Conservation (phyloP, 1,140 invertebrate species). For the Drosophila orena region DNA sequence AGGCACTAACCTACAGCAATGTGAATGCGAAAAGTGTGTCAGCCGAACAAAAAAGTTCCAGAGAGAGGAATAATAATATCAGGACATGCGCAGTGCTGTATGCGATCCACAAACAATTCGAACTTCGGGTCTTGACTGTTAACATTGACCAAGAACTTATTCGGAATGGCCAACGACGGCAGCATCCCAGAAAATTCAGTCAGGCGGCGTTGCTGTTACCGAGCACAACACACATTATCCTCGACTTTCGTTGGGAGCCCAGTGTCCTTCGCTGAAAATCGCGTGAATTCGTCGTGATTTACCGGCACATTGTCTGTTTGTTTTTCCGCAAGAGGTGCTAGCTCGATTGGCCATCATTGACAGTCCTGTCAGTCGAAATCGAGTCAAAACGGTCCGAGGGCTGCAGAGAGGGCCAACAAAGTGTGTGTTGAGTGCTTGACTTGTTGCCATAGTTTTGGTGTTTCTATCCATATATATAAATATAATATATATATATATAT, state of each 20-base stretch:
- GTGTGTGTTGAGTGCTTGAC: slow-evolving; percentile 41
- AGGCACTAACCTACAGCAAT: slow-evolving; percentile 79
- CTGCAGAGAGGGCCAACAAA: not conserved
- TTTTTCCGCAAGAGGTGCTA: slow-evolving; percentile 37
- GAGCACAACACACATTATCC: slow-evolving; percentile 69
- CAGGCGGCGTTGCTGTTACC: slow-evolving; percentile 78
- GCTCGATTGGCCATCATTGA: slow-evolving; percentile 55
- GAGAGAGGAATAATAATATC: not conserved
- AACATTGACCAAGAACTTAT: slow-evolving; percentile 77
- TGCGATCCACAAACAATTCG: slow-evolving; percentile 75
- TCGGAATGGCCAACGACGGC: slow-evolving; percentile 18
- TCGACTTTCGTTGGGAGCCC: slow-evolving; percentile 3
- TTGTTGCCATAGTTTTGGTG: slow-evolving; percentile 41
- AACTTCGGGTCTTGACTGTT: slow-evolving; percentile 48
- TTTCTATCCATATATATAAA: not conserved
- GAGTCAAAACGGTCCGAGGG: slow-evolving; percentile 6
- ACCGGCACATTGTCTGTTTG: slow-evolving; percentile 45
- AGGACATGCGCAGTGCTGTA: slow-evolving; percentile 46
- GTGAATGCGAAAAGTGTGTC: slow-evolving; percentile 63
- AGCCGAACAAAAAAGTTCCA: slow-evolving; percentile 41
- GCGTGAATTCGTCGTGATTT: slow-evolving; percentile 48
- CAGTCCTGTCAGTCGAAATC: slow-evolving; percentile 29
- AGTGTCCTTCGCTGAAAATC: slow-evolving; percentile 14
- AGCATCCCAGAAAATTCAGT: slow-evolving; percentile 69
- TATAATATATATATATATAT: slow-evolving; percentile 1